These are phyloP conservation scores for Platanista minor DNA, from an alignment of 2,113 vertebrate species.

Conservation along the genomic window DNA sequence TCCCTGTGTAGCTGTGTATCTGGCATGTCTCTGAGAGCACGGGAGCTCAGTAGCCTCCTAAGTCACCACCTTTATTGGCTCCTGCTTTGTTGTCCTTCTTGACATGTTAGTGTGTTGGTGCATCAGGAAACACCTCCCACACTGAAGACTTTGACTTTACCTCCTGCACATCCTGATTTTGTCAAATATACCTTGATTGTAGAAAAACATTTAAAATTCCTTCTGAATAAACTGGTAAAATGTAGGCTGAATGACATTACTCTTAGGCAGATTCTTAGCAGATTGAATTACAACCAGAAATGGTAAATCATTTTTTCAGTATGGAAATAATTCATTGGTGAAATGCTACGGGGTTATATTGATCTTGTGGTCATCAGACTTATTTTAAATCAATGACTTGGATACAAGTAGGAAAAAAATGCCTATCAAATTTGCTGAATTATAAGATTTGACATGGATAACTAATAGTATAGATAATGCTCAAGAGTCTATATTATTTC, in stretches of 20 bases:
- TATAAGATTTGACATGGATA: too few species aligned
- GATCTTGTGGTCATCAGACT: background rate
- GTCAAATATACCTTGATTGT: background rate
- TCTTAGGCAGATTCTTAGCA: background rate
- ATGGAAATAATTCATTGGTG: background rate
- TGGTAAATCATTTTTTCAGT: background rate
- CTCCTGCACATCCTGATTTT: background rate
- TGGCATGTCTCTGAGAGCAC: too few species aligned
- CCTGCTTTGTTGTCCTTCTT: background rate
- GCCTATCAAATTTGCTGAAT: background rate
- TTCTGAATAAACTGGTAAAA: background rate
- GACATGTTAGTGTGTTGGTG: fast-evolving
- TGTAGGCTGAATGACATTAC: fast-evolving
- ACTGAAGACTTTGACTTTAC: background rate
- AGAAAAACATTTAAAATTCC: background rate
- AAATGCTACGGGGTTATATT: too few species aligned
- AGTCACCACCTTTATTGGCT: fast-evolving
- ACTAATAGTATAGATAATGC: too few species aligned
- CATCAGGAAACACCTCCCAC: fast-evolving
- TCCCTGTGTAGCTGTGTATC: background rate
- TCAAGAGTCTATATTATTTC: too few species aligned
- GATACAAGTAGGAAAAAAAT: background rate
- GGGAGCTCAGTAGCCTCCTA: background rate
- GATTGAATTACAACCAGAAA: background rate
- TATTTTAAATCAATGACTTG: background rate